Conservation (phyloP, 2,888 invertebrate genomes). For the Lasioglossum malachurum region DNA sequence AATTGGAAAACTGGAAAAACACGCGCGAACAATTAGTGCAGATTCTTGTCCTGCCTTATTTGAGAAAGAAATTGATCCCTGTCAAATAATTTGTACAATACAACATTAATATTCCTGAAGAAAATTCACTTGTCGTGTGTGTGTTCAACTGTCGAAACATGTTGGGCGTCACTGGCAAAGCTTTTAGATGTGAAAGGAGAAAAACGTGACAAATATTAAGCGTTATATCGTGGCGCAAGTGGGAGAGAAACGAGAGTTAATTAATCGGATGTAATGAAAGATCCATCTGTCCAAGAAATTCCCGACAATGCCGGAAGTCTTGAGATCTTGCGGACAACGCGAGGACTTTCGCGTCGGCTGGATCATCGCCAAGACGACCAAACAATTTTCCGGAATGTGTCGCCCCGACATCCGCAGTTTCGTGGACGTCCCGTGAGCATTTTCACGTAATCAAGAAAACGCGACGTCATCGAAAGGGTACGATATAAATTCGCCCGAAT, state of each 20-base stretch:
- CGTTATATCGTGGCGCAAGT: too few species aligned
- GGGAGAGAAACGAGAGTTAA: too few species aligned
- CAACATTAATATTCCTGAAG: too few species aligned
- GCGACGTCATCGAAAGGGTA: not conserved
- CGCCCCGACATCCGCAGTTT: not conserved
- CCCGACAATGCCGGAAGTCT: slow-evolving; percentile 12
- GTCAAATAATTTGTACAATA: not conserved
- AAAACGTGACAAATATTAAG: too few species aligned
- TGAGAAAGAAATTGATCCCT: not conserved
- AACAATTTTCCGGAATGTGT: slow-evolving; percentile 54
- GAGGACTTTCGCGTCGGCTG: slow-evolving; percentile 35
- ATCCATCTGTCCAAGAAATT: not conserved
- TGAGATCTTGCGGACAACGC: slow-evolving; percentile 28
- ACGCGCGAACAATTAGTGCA: not conserved
- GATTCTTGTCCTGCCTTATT: not conserved
- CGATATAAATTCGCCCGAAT: not conserved
- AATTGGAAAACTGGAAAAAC: not conserved
- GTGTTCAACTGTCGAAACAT: too few species aligned
- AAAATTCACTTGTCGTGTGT: too few species aligned
- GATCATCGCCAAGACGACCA: slow-evolving; percentile 53
- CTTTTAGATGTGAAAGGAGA: too few species aligned
- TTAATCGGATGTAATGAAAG: not conserved
- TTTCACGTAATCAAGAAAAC: slow-evolving; percentile 55
- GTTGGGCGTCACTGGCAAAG: too few species aligned
- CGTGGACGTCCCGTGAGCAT: slow-evolving; percentile 42